Conservation (phyloP, 2,113 vertebrate species). For the Pontoporia blainvillei region DNA sequence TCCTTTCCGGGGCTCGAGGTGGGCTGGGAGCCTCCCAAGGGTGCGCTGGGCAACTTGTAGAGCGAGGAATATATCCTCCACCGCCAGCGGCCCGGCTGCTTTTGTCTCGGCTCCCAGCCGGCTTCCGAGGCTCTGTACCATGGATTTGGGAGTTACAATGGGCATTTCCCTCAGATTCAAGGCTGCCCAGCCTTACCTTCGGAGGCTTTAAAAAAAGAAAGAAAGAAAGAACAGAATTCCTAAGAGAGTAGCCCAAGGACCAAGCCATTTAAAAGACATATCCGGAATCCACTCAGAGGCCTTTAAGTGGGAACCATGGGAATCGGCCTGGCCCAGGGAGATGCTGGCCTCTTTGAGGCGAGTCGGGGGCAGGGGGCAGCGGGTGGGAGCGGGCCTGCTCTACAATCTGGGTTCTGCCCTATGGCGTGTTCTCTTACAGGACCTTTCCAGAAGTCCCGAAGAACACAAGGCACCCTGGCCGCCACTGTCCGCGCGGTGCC, state of each 20-base stretch:
- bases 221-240: neutral
- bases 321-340: neutral
- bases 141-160: slow-evolving; percentile 75
- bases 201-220: neutral
- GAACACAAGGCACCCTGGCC: neutral
- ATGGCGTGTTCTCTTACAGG: slow-evolving; percentile 63
- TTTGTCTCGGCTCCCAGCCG: slow-evolving; percentile 61
- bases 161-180: slow-evolving; percentile 74
- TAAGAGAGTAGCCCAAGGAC: neutral
- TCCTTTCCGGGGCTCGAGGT: slow-evolving; percentile 23
- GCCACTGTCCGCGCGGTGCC: neutral
- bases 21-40: slow-evolving; percentile 39
- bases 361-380: neutral
- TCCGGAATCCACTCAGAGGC: neutral
- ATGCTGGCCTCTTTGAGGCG: neutral
- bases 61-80: neutral
- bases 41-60: slow-evolving; percentile 46
- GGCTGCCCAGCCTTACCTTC: slow-evolving; percentile 55
- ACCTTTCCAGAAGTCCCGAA: neutral
- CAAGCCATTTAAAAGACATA: slow-evolving; percentile 4
- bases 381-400: neutral
- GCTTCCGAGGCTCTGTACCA: slow-evolving; percentile 65
- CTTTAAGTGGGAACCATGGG: neutral
- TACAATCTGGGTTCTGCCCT: neutral
- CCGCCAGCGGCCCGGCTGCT: neutral